A percentile compares a stretch with the other conserved stretches of the same genome.
Evolutionary conservation across 2,888 invertebrate genomes (phyloP).

Genomic region (Pandemis corylana): DNA sequence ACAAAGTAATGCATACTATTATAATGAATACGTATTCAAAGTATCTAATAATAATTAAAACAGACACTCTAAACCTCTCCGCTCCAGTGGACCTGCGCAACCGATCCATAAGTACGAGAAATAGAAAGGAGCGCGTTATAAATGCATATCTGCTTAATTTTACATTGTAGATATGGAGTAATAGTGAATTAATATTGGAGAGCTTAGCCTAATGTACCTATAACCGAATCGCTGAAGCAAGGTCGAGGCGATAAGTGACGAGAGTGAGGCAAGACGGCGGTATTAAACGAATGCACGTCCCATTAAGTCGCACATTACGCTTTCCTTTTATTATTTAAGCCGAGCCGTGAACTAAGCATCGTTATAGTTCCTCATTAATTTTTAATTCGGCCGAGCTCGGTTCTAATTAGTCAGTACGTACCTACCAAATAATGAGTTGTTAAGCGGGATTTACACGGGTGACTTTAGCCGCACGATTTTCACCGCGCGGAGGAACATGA

Average conservation of each 20-base stretch:
- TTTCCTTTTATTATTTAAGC: conserved; percentile 56
- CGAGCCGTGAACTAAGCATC: conserved; percentile 60
- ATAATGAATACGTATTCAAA: neutral
- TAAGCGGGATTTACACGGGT: conserved; percentile 47
- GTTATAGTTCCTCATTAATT: conserved; percentile 71
- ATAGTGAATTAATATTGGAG: conserved; percentile 14
- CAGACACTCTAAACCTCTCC: neutral
- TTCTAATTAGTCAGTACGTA: conserved; percentile 68
- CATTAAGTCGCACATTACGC: conserved; percentile 22
- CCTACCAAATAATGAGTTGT: conserved; percentile 64
- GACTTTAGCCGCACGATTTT: too few species aligned
- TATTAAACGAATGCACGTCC: conserved; percentile 13
- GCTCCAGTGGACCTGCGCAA: conserved; percentile 6
- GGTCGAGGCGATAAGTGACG: conserved; percentile 3
- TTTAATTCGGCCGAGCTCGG: conserved; percentile 62
- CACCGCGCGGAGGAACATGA: too few species aligned
- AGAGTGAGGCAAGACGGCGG: neutral
- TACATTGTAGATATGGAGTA: conserved; percentile 6
- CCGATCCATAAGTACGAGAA: neutral
- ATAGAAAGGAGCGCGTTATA: conserved; percentile 1
- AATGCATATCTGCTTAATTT: conserved; percentile 26
- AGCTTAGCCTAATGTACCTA: conserved; percentile 11
- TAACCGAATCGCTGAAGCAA: conserved; percentile 12
- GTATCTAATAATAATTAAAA: neutral
- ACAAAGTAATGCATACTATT: too few species aligned